These are phyloP conservation scores for Notothenia rossii DNA, from an alignment of 2,113 vertebrate genomes.

Conservation along the genomic window DNA sequence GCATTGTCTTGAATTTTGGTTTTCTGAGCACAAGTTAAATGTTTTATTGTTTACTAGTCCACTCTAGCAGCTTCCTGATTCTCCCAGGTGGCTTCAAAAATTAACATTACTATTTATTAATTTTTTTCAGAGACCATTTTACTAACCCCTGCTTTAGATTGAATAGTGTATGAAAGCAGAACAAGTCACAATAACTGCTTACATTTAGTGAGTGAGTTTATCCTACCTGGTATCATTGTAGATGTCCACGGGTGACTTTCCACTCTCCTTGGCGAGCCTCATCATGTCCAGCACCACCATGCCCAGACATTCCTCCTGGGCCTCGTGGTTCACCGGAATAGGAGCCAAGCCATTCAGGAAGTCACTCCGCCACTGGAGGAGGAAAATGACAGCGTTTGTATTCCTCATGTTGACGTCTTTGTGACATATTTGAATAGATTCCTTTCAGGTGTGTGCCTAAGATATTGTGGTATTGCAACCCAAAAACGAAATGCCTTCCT, in stretches of 20 bases:
- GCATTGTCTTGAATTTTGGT: neutral
- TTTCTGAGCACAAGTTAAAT: neutral
- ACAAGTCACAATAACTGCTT: neutral
- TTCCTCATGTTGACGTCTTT: too few relatives aligned
- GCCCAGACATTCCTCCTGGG: constrained; percentile 97
- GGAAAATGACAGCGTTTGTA: too few relatives aligned
- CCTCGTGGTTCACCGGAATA: constrained; percentile 91
- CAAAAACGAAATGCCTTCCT: too few relatives aligned
- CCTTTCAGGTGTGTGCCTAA: too few relatives aligned
- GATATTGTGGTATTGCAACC: too few relatives aligned
- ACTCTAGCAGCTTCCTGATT: neutral
- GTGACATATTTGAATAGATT: too few relatives aligned
- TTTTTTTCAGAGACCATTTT: neutral
- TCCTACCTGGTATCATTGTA: constrained; percentile 91
- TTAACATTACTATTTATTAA: neutral
- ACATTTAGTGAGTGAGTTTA: neutral
- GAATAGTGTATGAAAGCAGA: neutral
- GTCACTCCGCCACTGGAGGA: constrained; percentile 91
- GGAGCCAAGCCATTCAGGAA: constrained; percentile 90
- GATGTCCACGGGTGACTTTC: constrained; percentile 89
- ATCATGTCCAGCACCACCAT: constrained; percentile 98
- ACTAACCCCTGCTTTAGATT: neutral
- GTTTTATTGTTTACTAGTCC: neutral
- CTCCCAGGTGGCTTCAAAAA: neutral
- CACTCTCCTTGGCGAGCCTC: constrained; percentile 94